Percentiles rank a stretch among this genome's conserved stretches.
Evolutionary conservation across 1,140 invertebrate genomes (phyloP).

Genomic region (Augochlora pura): DNA sequence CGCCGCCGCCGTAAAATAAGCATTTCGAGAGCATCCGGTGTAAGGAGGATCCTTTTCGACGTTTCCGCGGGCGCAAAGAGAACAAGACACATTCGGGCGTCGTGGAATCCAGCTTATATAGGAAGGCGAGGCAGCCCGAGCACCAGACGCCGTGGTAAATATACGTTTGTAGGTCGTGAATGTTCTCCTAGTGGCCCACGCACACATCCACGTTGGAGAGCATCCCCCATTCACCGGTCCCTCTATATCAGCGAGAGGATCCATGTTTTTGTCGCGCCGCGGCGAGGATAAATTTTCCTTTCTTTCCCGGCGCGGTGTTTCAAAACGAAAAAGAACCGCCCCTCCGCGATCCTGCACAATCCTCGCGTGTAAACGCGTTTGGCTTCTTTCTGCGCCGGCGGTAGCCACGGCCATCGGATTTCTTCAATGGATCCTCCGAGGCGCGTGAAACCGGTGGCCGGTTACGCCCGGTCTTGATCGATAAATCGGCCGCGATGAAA

Average conservation of each 20-base stretch:
- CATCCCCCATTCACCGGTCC: neutral
- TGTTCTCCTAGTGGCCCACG: neutral
- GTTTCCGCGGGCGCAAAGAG: neutral
- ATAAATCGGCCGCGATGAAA: too few relatives aligned
- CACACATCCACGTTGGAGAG: slow-evolving; percentile 6
- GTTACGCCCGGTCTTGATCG: too few relatives aligned
- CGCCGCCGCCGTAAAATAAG: slow-evolving; percentile 55
- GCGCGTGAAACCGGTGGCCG: neutral
- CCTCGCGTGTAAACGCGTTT: neutral
- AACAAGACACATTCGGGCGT: slow-evolving; percentile 23
- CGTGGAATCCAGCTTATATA: slow-evolving; percentile 49
- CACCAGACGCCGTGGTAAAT: slow-evolving; percentile 44
- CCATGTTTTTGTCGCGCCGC: slow-evolving; percentile 14
- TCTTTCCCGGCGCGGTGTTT: slow-evolving; percentile 1
- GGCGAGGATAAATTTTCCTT: slow-evolving; percentile 47
- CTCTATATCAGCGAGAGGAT: slow-evolving; percentile 26
- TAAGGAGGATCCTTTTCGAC: slow-evolving; percentile 22
- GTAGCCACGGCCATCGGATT: neutral
- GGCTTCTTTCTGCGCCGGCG: neutral
- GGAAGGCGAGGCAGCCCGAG: slow-evolving; percentile 2
- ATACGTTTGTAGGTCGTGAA: slow-evolving; percentile 27
- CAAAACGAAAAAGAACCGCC: slow-evolving; percentile 36
- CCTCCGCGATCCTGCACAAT: neutral
- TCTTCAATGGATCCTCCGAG: neutral
- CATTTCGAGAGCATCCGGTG: slow-evolving; percentile 45